A percentile compares a stretch with the other conserved stretches of the same genome.
Conservation (phyloP, 2,113 vertebrate species). For the Colaptes auratus region DNA sequence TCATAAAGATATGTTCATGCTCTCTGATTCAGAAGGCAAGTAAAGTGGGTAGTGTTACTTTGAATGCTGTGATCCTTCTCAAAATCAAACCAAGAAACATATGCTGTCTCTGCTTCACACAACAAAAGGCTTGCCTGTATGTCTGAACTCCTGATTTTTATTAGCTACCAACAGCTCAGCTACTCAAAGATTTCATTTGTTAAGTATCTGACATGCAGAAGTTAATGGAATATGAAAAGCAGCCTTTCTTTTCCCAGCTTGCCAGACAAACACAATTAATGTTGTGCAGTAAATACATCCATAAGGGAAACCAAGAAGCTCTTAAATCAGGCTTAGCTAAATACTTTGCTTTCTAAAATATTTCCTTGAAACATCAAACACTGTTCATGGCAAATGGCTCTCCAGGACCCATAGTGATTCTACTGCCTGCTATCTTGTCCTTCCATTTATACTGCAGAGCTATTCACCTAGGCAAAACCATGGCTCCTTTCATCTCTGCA, state of each 20-base stretch:
- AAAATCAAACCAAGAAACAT: constrained; percentile 10
- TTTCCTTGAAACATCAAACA: background rate
- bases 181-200: background rate
- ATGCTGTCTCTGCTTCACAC: background rate
- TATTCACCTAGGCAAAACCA: background rate
- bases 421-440: background rate
- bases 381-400: background rate
- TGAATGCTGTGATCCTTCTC: background rate
- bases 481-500: background rate
- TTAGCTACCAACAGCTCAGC: background rate
- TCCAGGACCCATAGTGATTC: background rate
- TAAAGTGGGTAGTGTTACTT: background rate
- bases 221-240: background rate
- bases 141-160: background rate
- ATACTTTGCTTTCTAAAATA: background rate
- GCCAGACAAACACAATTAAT: background rate
- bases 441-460: background rate
- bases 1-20: background rate
- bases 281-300: background rate
- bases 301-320: background rate
- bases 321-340: background rate
- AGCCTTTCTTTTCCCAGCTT: background rate
- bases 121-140: background rate
- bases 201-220: background rate
- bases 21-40: background rate